Evolutionary conservation across 2,113 vertebrate species (phyloP), one percentile per base, ranked within the genome.

Genomic region (Hemibagrus wyckioides): DNA sequence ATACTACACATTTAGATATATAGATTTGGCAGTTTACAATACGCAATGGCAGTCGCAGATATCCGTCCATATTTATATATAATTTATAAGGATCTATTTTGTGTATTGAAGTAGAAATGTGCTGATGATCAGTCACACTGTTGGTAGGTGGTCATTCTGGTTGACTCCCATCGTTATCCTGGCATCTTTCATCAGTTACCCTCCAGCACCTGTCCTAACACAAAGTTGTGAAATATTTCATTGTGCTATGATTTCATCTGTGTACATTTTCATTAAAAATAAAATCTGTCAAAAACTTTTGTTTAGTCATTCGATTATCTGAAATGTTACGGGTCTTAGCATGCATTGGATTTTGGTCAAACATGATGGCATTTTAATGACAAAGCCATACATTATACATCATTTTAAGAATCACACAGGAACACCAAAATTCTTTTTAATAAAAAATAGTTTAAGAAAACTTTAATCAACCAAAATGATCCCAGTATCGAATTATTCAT

Each of bases 51-150:
- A 92, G 90, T 93, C 92, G 89, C 82, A 73, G 88, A 92, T 94
- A 91, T 91, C 91, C 89, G 44, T 92, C 91, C 94, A 94, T 94
- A 95, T 95, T 81, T 59, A 81, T 81, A n/a, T 93, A 94, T 95
- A 93, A 94, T 94, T 95, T 94, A 94, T 94, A 95, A 93, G 94
- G 94, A 94, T 95, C 92, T 96, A 96, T 96, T 96, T 96, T 96
- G 94, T 95, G 93, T 94, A 94, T 95, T 94, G 91, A 94, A 94
- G 92, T 94, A 92, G 89, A 94, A 91, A 93, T 89, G 90, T 94
- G 94, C 93, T 93, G 92, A 93, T 94, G 93, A 93, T 92, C 88
- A 91, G 92, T 92, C 87, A 93, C 5, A 39, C 30, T 86, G 86
- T 93, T 93, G 93, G 90, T 90, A 94, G 44, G 93, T 94, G 88